phyloP scores from a whole-genome alignment of 1,140 invertebrate species.

The Metaphire vulgaris region DNA sequence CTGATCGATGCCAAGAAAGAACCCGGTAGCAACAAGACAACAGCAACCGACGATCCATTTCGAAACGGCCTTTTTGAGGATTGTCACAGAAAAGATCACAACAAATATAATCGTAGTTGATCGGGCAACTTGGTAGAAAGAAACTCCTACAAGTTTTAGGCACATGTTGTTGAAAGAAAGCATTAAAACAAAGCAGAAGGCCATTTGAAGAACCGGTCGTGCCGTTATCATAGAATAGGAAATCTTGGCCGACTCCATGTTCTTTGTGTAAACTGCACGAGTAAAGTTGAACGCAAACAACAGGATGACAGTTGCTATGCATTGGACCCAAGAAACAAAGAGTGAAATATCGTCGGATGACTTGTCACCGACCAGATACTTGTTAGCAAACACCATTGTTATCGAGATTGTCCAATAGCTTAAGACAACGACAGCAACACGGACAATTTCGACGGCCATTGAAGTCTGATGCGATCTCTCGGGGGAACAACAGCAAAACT shows the following conservation, averaged over 20 bases:
- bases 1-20: constrained; percentile 47
- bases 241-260: background rate
- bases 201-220: constrained; percentile 39
- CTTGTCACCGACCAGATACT: constrained; percentile 42
- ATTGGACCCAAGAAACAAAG: constrained; percentile 47
- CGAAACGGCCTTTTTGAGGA: constrained; percentile 39
- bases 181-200: constrained; percentile 40
- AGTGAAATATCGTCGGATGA: constrained; percentile 39
- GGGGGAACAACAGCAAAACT: too few species aligned
- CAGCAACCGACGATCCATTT: constrained; percentile 39
- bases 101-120: constrained; percentile 50
- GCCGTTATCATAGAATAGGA: background rate
- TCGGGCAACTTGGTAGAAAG: constrained; percentile 50
- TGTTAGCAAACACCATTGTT: constrained; percentile 50
- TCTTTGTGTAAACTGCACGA: background rate
- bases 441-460: constrained; percentile 6
- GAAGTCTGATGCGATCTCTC: too few species aligned
- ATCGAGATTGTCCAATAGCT: constrained; percentile 49
- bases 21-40: constrained; percentile 42
- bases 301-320: constrained; percentile 31
- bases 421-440: constrained; percentile 36
- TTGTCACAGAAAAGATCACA: constrained; percentile 39
- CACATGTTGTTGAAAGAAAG: constrained; percentile 49
- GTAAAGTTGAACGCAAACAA: constrained; percentile 9
- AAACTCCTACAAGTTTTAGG: constrained; percentile 48